Base-by-base conservation (phyloP, 2,888 invertebrate species). In the Slavum lentiscoides region DNA sequence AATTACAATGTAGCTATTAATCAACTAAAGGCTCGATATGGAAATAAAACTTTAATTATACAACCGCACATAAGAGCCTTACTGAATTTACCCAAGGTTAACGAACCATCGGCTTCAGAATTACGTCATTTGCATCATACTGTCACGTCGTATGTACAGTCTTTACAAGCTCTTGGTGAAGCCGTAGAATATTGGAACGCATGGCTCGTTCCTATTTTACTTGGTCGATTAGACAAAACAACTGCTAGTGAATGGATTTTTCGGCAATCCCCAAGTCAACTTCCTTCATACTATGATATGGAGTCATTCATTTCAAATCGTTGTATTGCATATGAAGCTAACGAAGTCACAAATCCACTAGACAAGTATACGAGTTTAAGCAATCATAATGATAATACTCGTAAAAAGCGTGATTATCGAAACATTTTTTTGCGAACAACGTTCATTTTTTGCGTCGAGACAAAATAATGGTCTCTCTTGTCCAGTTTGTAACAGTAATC, bases 261-360 rank as follows among this genome's bases (percentile, higher is more conserved):
- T 8, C 58, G 8, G 2, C 58, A 58, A 19, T 58, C 58, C 3
- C 19, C 58, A 58, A 58, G n/a, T 19, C 19, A 58, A 58, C n/a
- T 58, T n/a, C n/a, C 58, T n/a, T n/a, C 58, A 8, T 58, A 58
- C 7, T n/a, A n/a, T 58, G n/a, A 58, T n/a, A 58, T 58, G 58
- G 58, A 58, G n/a, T 19, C 58, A 58, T n/a, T 58, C 6, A 58
- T 58, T 19, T 19, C 19, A 8, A 58, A n/a, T n/a, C 58, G 58
- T n/a, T 58, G n/a, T n/a, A n/a, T 58, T 58, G 58, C 58, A 19
- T 58, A 58, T 58, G 58, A 58, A n/a, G 58, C 58, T n/a, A 58
- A 58, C n/a, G 58, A 58, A n/a, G 19, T n/a, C 58, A 58, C 8
- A n/a, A 58, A n/a, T 6, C 58, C 58, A 58, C 8, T n/a, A 58